These are phyloP conservation scores for Micoletzkya japonica DNA, from an alignment of 2,888 invertebrate genomes.

Conservation along the genomic window DNA sequence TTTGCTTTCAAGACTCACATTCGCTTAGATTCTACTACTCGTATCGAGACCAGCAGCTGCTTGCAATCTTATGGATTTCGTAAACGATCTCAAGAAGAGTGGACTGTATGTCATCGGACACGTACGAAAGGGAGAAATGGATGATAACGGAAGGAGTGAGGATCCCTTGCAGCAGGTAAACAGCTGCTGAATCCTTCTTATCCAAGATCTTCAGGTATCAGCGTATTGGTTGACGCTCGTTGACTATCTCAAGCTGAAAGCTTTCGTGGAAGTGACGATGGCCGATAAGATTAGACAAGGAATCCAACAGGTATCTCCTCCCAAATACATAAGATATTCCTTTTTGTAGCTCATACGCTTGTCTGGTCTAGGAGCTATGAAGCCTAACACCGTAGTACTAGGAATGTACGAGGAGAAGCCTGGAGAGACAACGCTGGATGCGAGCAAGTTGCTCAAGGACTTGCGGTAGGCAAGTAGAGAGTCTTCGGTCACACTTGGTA, in stretches of 20 bases:
- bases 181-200: constrained; percentile 1
- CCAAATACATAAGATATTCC: constrained; percentile 11
- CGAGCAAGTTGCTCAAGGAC: constrained; percentile 53
- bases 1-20: not conserved
- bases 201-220: constrained; percentile 70
- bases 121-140: constrained; percentile 61
- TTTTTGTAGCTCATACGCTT: constrained; percentile 49
- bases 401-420: constrained; percentile 83
- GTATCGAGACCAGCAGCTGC: constrained; percentile 87
- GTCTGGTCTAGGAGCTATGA: constrained; percentile 94
- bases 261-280: constrained; percentile 91
- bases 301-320: constrained; percentile 82
- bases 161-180: constrained; percentile 75
- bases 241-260: constrained; percentile 91
- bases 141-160: constrained; percentile 65
- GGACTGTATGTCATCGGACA: constrained; percentile 86
- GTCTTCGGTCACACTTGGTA: not conserved
- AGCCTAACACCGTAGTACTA: constrained; percentile 92
- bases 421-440: constrained; percentile 78
- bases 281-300: constrained; percentile 84
- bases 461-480: constrained; percentile 46
- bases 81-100: constrained; percentile 92
- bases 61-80: constrained; percentile 90
- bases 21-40: constrained; percentile 83
- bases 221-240: constrained; percentile 89